Conservation (phyloP, 2,888 invertebrate genomes). For the Acanthopleura granulata region DNA sequence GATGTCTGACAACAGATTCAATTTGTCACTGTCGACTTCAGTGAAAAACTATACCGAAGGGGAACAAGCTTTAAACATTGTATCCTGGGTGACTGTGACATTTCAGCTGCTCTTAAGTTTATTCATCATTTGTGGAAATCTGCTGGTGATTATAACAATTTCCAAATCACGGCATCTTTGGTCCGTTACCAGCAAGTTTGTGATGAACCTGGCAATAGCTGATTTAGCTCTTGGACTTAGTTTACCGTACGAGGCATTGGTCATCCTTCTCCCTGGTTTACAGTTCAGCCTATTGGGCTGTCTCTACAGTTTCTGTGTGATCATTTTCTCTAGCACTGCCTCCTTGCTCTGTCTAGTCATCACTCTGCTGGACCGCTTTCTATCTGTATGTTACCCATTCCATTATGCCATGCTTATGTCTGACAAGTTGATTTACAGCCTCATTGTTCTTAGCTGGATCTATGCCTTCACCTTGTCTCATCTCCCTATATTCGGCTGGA, state of each 20-base stretch:
- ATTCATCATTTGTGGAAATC: slow-evolving; percentile 38
- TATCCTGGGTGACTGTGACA: neutral
- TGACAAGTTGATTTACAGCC: slow-evolving; percentile 28
- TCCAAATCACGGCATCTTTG: slow-evolving; percentile 34
- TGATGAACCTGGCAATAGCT: slow-evolving; percentile 44
- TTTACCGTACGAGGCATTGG: slow-evolving; percentile 41
- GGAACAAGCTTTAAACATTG: no score
- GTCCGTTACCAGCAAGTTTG: slow-evolving; percentile 45
- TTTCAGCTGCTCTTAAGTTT: slow-evolving; percentile 30
- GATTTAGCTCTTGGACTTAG: slow-evolving; percentile 44
- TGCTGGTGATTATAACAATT: slow-evolving; percentile 39
- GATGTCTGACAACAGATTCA: no score
- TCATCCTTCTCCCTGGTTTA: slow-evolving; percentile 36
- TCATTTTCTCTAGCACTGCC: slow-evolving; percentile 38
- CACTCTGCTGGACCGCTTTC: slow-evolving; percentile 39
- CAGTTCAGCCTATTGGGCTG: slow-evolving; percentile 36
- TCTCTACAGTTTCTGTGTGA: slow-evolving; percentile 36
- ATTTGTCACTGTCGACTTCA: no score
- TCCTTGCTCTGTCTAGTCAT: slow-evolving; percentile 39
- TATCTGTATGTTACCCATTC: slow-evolving; percentile 40
- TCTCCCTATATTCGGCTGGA: slow-evolving; percentile 33
- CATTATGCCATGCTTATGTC: slow-evolving; percentile 64
- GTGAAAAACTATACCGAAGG: no score
- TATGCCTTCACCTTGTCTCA: slow-evolving; percentile 30
- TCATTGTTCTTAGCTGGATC: slow-evolving; percentile 35